Conservation (phyloP, 2,888 invertebrate species). For the Tolmerus cingulatus region DNA sequence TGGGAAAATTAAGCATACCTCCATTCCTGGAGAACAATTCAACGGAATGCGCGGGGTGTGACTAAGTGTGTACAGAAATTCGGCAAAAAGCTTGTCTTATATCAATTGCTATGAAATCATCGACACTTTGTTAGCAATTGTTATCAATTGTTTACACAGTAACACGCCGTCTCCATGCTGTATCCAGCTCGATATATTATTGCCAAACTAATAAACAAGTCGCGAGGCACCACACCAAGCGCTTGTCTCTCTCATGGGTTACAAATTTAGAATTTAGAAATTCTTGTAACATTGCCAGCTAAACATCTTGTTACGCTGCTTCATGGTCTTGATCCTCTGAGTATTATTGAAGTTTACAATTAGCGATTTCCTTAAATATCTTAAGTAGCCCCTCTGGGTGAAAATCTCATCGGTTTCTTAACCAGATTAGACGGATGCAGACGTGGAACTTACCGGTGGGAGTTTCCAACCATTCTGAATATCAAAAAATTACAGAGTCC, state of each 20-base stretch:
- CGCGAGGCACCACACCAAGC: no score
- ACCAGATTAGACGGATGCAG: not conserved
- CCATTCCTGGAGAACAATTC: not conserved
- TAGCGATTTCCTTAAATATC: not conserved
- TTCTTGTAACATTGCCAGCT: constrained; percentile 2
- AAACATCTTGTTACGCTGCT: not conserved
- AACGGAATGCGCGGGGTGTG: not conserved
- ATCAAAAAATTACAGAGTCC: not conserved
- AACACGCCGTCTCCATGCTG: not conserved
- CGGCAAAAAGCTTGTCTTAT: not conserved
- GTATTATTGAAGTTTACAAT: not conserved
- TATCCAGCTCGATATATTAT: not conserved
- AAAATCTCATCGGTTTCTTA: not conserved
- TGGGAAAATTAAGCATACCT: not conserved
- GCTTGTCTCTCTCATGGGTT: not conserved
- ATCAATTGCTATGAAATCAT: not conserved
- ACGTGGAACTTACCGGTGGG: not conserved
- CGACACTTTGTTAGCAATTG: not conserved
- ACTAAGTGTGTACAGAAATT: not conserved
- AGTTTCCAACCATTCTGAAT: not conserved
- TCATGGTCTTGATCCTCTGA: not conserved
- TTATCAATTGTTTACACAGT: not conserved
- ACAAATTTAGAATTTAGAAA: not conserved
- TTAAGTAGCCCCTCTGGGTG: not conserved
- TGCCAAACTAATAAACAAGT: constrained; percentile 16